A percentile compares a stretch with the other conserved stretches of the same genome.
phyloP scores from a whole-genome alignment of 1,140 invertebrate genomes.

The Chrysoperla carnea region DNA sequence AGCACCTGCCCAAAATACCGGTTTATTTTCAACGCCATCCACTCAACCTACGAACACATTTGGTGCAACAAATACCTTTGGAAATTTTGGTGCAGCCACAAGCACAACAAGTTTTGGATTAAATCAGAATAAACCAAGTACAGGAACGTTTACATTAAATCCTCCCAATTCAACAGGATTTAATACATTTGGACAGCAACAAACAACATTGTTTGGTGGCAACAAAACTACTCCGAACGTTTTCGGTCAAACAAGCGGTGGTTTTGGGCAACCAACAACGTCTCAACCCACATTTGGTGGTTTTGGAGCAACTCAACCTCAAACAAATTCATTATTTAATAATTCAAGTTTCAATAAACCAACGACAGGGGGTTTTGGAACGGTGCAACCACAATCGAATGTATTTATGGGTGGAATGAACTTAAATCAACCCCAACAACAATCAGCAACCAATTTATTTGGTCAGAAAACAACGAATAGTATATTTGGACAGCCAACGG shows the following conservation, averaged over 20 bases:
- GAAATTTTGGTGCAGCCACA: conserved; percentile 16
- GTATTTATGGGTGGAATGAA: conserved; percentile 3
- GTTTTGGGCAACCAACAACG: conserved; percentile 13
- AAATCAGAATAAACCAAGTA: conserved; percentile 11
- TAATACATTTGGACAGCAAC: conserved; percentile 20
- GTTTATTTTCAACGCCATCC: conserved; percentile 30
- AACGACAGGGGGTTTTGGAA: conserved; percentile 10
- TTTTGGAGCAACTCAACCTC: conserved; percentile 21
- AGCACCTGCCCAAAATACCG: conserved; percentile 19
- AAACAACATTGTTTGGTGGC: conserved; percentile 12
- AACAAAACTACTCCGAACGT: conserved; percentile 6
- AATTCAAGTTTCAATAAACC: conserved; percentile 15
- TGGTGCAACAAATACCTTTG: conserved; percentile 17
- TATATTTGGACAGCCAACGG: conserved; percentile 29
- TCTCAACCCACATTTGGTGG: conserved; percentile 21
- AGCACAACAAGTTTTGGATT: conserved; percentile 24
- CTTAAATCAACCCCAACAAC: conserved; percentile 11
- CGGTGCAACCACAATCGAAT: conserved; percentile 1
- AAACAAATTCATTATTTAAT: no score
- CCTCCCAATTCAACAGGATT: conserved; percentile 10
- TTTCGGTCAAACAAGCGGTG: conserved; percentile 12
- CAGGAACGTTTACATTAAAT: conserved; percentile 8
- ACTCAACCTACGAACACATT: conserved; percentile 23
- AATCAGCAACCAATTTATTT: conserved; percentile 22
- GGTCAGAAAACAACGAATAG: conserved; percentile 28